These are phyloP conservation scores for Otolemur garnettii DNA, from an alignment of 2,113 vertebrate species.

Conservation along the genomic window DNA sequence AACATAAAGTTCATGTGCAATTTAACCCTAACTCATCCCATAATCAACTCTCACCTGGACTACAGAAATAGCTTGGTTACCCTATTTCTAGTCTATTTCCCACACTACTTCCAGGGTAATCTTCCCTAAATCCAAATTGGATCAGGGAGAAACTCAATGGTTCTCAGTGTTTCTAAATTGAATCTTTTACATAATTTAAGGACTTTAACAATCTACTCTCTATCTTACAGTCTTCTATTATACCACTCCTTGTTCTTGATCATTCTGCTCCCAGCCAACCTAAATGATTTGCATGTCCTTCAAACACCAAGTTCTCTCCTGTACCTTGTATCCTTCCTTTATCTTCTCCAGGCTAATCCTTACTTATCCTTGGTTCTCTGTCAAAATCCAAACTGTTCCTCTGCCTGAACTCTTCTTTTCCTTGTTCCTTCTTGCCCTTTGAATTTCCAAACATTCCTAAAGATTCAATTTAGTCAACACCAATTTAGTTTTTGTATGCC, in stretches of 20 bases:
- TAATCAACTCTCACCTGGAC: slow-evolving; percentile 17
- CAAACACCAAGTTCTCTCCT: slow-evolving; percentile 40
- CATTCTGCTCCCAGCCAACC: not conserved
- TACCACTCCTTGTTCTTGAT: slow-evolving; percentile 7
- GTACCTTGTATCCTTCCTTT: not conserved
- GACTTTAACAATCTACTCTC: not conserved
- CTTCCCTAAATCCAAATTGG: not conserved
- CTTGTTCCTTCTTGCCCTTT: not conserved
- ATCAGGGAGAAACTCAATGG: slow-evolving; percentile 21
- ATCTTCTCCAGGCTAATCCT: slow-evolving; percentile 44
- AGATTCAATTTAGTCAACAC: slow-evolving; percentile 18
- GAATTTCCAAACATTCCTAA: slow-evolving; percentile 30
- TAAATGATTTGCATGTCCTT: slow-evolving; percentile 57
- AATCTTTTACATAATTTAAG: slow-evolving; percentile 2
- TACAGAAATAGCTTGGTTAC: not conserved
- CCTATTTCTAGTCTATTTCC: slow-evolving; percentile 8
- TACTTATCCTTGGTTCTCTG: slow-evolving; percentile 38
- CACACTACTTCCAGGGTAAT: not conserved
- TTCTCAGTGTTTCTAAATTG: not conserved
- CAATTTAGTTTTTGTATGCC: not conserved
- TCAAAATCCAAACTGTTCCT: slow-evolving; percentile 29
- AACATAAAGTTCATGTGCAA: no score
- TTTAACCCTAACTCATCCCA: not conserved
- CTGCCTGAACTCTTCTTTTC: not conserved
- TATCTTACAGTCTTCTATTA: not conserved